A percentile compares a stretch with the other conserved stretches of the same genome.
These are phyloP conservation scores for Noctua janthe DNA, from an alignment of 2,888 invertebrate genomes.

Conservation along the genomic window DNA sequence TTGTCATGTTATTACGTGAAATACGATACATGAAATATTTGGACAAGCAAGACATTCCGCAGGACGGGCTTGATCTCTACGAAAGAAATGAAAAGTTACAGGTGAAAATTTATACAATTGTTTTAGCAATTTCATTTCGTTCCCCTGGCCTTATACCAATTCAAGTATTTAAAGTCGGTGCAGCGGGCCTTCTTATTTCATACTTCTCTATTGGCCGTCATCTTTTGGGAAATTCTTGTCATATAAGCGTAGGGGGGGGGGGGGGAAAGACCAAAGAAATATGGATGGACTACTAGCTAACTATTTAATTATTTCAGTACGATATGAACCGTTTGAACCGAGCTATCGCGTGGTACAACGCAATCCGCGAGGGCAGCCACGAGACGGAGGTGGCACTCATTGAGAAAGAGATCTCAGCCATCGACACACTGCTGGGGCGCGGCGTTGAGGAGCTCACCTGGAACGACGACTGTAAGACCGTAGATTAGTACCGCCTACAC, in stretches of 20 bases:
- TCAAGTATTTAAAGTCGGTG: background rate
- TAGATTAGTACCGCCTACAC: background rate
- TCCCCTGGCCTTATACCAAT: background rate
- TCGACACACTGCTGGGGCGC: conserved; percentile 93
- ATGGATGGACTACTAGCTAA: too few species aligned
- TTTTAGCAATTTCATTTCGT: background rate
- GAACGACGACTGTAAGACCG: conserved; percentile 93
- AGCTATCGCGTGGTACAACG: conserved; percentile 96
- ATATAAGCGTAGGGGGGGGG: background rate
- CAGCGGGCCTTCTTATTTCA: background rate
- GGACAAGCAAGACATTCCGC: conserved; percentile 91
- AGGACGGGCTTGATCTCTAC: conserved; percentile 92
- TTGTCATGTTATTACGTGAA: conserved; percentile 94
- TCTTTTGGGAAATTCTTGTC: background rate
- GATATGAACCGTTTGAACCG: conserved; percentile 90
- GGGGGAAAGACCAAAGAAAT: too few species aligned
- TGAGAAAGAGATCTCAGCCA: conserved; percentile 93
- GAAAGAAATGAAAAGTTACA: conserved; percentile 93
- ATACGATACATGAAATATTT: conserved; percentile 94
- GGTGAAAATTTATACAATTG: conserved; percentile 73
- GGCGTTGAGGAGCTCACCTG: conserved; percentile 94
- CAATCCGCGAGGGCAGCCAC: conserved; percentile 93
- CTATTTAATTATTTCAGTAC: conserved; percentile 77
- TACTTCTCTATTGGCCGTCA: background rate
- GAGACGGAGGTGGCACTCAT: conserved; percentile 95